Evolutionary conservation across 2,888 invertebrate species (phyloP), one percentile per base, ranked within the genome.

Genomic region (Meliscaeva auricollis): DNA sequence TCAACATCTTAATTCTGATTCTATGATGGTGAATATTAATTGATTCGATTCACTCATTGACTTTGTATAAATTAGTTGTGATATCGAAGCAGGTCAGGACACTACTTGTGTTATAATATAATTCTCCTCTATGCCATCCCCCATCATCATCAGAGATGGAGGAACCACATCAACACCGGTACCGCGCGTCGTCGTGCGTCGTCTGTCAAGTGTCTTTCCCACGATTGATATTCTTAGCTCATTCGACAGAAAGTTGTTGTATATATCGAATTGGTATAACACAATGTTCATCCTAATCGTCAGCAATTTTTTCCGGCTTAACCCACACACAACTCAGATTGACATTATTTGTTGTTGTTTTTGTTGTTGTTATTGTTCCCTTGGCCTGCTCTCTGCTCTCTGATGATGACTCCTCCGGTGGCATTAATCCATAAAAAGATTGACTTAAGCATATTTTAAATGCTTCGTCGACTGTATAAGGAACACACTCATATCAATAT

Each of bases 341-440:
- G 9, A 5, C n/a, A n/a, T n/a, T n/a, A 48, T 52, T 44, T 80
- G 69, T 64, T 44, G 66, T 70, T 79, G 60, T 70, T 41, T 15
- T 17, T 2, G 26, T 3, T 38, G 3, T 38, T 13, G 38, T 38
- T 13, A 9, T 11, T 13, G 35, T 9, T 38, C 35, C 11, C 26
- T 5, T 20, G 48, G 22, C n/a, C 48, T 20, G 2, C 13, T 1
- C 22, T 22, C 9, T 48, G 20, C n/a, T n/a, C n/a, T n/a, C n/a
- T n/a, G n/a, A n/a, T n/a, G n/a, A n/a, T n/a, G 64, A 60, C 85
- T 76, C 64, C 81, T 72, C 81, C 76, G 85, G 85, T 85, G 85
- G 85, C 85, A 85, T 85, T 76, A 68, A 76, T 81, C 84, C 72
- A 80, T 84, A 79, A 84, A 75, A 79, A 80, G 15, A 56, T 56